Conservation (phyloP, 2,888 invertebrate species). For the Bombyx huttoni region DNA sequence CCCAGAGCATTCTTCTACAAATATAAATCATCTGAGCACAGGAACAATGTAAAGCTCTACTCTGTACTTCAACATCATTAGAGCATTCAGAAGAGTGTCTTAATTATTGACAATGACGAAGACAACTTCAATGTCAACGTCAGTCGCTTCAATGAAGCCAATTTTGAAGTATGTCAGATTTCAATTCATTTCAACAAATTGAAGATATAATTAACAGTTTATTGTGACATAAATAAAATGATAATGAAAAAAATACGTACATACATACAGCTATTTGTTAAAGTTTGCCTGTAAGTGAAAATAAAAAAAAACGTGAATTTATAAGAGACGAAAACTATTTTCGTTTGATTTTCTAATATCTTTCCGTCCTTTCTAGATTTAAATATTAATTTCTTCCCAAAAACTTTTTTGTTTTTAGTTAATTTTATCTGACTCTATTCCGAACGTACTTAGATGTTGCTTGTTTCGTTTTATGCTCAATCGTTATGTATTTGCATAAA, state of each 20-base stretch:
- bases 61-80: neutral
- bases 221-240: no score
- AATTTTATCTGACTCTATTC: slow-evolving; percentile 19
- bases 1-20: neutral
- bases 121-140: no score
- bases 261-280: neutral
- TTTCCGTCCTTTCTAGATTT: slow-evolving; percentile 36
- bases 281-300: neutral
- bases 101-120: neutral
- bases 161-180: no score
- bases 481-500: slow-evolving; percentile 17
- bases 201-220: no score
- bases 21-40: neutral
- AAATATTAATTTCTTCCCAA: slow-evolving; percentile 26
- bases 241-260: no score
- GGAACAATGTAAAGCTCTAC: neutral
- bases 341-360: slow-evolving; percentile 19
- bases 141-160: no score
- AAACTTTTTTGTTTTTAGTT: slow-evolving; percentile 13
- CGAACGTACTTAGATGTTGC: slow-evolving; percentile 42
- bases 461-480: slow-evolving; percentile 17
- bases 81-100: neutral
- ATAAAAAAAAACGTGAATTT: neutral
- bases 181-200: no score
- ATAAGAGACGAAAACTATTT: neutral